phyloP scores from a whole-genome alignment of 2,113 vertebrate genomes.

The Actinemys pallida region DNA sequence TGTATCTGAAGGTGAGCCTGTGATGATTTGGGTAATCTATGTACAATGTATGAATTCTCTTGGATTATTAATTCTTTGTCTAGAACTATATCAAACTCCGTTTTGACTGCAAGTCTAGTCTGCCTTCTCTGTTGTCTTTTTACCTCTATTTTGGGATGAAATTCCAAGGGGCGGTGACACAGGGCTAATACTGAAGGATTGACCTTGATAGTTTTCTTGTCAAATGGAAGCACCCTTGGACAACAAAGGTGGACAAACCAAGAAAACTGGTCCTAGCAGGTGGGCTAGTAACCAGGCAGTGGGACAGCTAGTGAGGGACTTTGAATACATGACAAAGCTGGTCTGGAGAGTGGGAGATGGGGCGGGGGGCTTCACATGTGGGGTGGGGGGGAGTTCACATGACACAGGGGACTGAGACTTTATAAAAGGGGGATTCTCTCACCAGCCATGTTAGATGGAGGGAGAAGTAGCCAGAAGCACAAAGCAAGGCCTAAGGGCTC shows the following conservation, averaged over 20 bases:
- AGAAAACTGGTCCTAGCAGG: neutral
- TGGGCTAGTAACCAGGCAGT: neutral
- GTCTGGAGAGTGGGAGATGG: fast-evolving
- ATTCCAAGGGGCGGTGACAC: neutral
- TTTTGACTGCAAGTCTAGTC: neutral
- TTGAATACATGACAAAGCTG: neutral
- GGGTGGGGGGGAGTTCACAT: neutral
- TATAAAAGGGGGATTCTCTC: neutral
- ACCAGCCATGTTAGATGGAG: neutral
- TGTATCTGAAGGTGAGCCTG: neutral
- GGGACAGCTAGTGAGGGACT: neutral
- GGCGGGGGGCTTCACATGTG: no score
- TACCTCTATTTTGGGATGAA: neutral
- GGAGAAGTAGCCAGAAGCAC: neutral
- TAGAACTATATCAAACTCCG: neutral
- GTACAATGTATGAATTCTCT: neutral
- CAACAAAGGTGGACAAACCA: neutral
- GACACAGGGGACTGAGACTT: neutral
- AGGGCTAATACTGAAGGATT: neutral
- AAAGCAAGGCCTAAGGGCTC: neutral
- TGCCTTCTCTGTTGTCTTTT: neutral
- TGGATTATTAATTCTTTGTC: neutral
- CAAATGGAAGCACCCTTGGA: neutral
- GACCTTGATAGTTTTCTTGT: neutral
- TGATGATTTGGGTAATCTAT: neutral